phyloP scores from a whole-genome alignment of 2,888 invertebrate genomes.

The Aphidius colemani region DNA sequence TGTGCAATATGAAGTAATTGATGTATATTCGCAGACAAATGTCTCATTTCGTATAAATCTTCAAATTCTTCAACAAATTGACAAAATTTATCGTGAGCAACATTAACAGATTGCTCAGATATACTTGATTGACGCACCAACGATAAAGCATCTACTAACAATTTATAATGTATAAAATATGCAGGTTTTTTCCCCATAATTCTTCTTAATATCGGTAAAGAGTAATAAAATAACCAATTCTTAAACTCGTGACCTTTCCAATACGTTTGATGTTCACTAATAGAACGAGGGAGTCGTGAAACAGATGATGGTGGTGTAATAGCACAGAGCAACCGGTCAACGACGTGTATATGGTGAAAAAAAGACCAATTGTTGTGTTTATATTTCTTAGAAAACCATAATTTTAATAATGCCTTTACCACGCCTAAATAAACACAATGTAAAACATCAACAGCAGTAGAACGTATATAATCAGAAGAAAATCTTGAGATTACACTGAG shows the following conservation, averaged over 20 bases:
- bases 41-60: conserved; percentile 14
- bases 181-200: background rate
- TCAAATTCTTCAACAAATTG: conserved; percentile 17
- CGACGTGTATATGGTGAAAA: background rate
- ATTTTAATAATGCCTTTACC: conserved; percentile 3
- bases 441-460: background rate
- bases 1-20: conserved; percentile 17
- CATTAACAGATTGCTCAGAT: conserved; percentile 7
- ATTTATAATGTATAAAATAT: conserved; percentile 25
- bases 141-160: conserved; percentile 20
- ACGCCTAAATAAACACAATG: conserved; percentile 14
- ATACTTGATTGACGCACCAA: conserved; percentile 23
- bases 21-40: conserved; percentile 22
- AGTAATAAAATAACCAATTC: conserved; percentile 27
- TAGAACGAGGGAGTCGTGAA: conserved; percentile 18
- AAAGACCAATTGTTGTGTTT: conserved; percentile 6
- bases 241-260: conserved; percentile 26
- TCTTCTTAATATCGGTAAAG: conserved; percentile 14
- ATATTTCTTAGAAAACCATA: conserved; percentile 18
- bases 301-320: conserved; percentile 18
- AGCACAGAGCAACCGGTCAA: background rate
- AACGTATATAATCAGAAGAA: conserved; percentile 15
- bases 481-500: conserved; percentile 14
- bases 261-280: conserved; percentile 15
- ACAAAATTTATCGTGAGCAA: conserved; percentile 9